Evolutionary conservation across 1,140 invertebrate species (phyloP), one percentile per base, ranked within the genome.

Genomic region (Mactra quadrangularis): DNA sequence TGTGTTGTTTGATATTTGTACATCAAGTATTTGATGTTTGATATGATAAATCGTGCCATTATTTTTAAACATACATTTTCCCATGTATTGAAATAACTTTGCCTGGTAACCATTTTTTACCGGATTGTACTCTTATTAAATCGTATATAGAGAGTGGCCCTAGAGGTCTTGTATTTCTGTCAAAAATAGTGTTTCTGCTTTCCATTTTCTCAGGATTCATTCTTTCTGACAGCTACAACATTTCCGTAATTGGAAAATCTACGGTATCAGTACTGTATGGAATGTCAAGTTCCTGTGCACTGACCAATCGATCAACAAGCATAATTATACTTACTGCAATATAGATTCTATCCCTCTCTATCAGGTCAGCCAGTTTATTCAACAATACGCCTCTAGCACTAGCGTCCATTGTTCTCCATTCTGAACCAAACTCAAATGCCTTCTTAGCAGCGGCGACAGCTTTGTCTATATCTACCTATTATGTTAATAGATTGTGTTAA

Each of bases 351-450:
- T 98, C 96, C 47, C 96, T 94, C 82, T 96, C 95, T 60, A 98
- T 95, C 3, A 98, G 92, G 86, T 96, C 95, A 57, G 96, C 96
- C 31, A 98, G 94, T 94, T 95, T 90, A 55, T 97, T 94, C 15
- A 99, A 90, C 0, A 99, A 94, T 22, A 93, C 83, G 6, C 98
- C 98, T 47, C 98, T 94, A 11, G 96, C 90, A 0, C 97, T 97
- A 4, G 97, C 97, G 93, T 99, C 97, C 96, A 98, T 97, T 0
- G 94, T 96, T 87, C 98, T 94, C 98, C 98, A 99, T 92, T 95
- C 95, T 4, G 97, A 97, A 82, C 95, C 95, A 41, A 94, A 93
- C 22, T 95, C 91, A 89, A 97, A 97, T 0, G 97, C 97, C 86
- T 93, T 91, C 88, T 94, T 95, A 50, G 97, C 97, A 19, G 96